Conservation (phyloP, 2,113 vertebrate species). For the Corythornis vintsioides region DNA sequence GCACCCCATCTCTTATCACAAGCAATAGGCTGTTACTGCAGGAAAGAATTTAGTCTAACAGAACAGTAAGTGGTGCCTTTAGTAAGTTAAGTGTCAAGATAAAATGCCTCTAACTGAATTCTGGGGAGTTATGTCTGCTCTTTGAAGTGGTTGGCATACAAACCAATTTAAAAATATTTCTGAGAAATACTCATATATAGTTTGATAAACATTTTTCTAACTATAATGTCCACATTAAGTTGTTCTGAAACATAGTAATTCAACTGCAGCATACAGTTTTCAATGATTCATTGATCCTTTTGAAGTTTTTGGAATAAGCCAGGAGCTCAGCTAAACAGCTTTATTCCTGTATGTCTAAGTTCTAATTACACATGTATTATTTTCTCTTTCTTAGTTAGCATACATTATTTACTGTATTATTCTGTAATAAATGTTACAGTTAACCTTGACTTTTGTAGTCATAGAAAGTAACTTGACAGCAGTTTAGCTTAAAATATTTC, state of each 20-base stretch:
- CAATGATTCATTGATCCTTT: background rate
- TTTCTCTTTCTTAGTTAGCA: too few relatives aligned
- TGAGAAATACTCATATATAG: background rate
- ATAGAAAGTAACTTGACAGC: too few relatives aligned
- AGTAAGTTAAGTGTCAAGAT: background rate
- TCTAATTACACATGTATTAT: background rate
- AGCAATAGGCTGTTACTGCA: background rate
- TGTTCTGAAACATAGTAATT: background rate
- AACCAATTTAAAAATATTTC: background rate
- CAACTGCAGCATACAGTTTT: background rate
- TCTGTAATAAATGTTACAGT: too few relatives aligned
- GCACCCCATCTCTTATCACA: background rate
- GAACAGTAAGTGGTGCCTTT: background rate
- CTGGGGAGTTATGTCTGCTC: background rate
- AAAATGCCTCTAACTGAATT: background rate
- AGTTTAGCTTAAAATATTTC: background rate
- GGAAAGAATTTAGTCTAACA: background rate
- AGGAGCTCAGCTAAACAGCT: background rate
- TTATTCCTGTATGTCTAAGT: background rate
- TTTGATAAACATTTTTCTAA: background rate
- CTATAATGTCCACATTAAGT: background rate
- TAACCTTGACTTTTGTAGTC: too few relatives aligned
- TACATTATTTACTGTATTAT: too few relatives aligned
- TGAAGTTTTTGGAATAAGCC: background rate
- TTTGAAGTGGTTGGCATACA: background rate